Conservation (phyloP, 2,113 vertebrate species). For the Brienomyrus brachyistius region DNA sequence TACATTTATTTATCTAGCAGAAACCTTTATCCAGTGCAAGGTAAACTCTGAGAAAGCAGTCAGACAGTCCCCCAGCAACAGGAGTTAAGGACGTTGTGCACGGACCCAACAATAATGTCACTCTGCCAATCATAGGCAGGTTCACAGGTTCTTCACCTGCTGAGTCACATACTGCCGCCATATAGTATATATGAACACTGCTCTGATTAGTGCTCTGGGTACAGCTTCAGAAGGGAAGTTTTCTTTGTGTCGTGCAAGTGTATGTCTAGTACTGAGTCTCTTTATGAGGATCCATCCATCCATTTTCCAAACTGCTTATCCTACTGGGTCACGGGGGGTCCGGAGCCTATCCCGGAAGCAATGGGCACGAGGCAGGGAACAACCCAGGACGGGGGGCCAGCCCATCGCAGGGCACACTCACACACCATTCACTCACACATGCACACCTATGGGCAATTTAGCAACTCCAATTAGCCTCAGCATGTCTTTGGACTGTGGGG, state of each 20-base stretch:
- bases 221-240: background rate
- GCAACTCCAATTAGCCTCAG: too few species aligned
- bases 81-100: background rate
- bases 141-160: background rate
- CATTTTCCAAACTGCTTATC: too few species aligned
- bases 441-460: too few species aligned
- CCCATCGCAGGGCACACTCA: too few species aligned
- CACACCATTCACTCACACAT: too few species aligned
- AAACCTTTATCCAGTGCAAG: background rate
- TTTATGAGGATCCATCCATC: background rate
- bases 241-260: background rate
- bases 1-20: background rate
- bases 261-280: background rate
- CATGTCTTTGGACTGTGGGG: too few species aligned
- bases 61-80: background rate
- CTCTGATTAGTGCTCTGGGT: background rate
- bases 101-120: background rate
- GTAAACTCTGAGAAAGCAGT: background rate
- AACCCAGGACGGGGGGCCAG: too few species aligned
- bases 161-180: background rate
- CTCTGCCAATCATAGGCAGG: background rate
- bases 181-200: background rate
- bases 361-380: too few species aligned
- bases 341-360: too few species aligned
- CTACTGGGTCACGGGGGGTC: too few species aligned